Percentiles rank a stretch among this genome's conserved stretches.
These are phyloP conservation scores for Cerastis rubricosa DNA, from an alignment of 2,888 invertebrate species.

Conservation along the genomic window DNA sequence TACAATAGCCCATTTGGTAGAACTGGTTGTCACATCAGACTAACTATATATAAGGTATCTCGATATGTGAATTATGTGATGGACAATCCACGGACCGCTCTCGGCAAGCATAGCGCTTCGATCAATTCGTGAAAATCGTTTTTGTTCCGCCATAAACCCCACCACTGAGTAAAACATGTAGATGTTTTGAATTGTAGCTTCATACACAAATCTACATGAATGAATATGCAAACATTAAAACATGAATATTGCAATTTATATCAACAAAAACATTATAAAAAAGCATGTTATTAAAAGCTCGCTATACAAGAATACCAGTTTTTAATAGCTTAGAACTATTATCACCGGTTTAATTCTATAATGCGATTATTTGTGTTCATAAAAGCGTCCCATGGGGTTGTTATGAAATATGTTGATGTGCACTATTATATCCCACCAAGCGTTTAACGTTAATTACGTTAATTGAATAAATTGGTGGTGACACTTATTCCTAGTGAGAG, in stretches of 20 bases:
- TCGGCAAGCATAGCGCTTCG: not conserved
- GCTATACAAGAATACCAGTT: not conserved
- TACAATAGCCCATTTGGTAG: no score
- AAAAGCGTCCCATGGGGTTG: slow-evolving; percentile 26
- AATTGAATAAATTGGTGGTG: slow-evolving; percentile 13
- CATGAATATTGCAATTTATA: not conserved
- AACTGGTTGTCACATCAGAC: no score
- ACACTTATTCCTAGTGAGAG: not conserved
- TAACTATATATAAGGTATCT: no score
- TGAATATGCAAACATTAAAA: not conserved
- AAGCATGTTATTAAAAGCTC: not conserved
- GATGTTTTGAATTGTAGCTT: no score
- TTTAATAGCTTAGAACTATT: not conserved
- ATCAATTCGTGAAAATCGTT: not conserved
- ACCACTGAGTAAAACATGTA: not conserved
- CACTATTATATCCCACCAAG: slow-evolving; percentile 6
- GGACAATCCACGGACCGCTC: not conserved
- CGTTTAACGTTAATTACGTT: slow-evolving; percentile 4
- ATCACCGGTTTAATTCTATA: slow-evolving; percentile 28
- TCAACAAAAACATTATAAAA: not conserved
- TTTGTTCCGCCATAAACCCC: not conserved
- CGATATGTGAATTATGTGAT: not conserved
- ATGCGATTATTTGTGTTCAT: slow-evolving; percentile 21
- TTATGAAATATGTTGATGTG: slow-evolving; percentile 2
- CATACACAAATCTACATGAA: no score